A percentile compares a stretch with the other conserved stretches of the same genome.
Evolutionary conservation across 2,888 invertebrate genomes (phyloP).

Genomic region (Apoda limacodes): DNA sequence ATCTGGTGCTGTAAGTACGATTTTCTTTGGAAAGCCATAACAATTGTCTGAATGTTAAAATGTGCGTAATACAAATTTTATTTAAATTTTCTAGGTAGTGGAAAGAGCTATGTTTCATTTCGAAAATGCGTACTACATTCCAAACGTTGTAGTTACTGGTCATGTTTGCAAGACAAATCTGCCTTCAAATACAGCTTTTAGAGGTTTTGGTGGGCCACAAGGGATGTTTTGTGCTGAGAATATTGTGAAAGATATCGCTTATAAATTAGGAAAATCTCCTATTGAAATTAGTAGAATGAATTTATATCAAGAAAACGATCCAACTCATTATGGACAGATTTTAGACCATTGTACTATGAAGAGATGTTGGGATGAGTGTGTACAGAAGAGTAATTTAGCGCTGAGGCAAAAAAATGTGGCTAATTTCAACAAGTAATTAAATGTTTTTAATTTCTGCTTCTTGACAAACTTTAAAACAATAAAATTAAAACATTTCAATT

Average conservation of each 20-base stretch:
- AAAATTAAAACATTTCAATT: conserved; percentile 1
- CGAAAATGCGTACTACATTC: conserved; percentile 86
- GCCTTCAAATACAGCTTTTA: conserved; percentile 92
- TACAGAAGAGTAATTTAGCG: conserved; percentile 73
- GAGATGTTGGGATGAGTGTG: conserved; percentile 84
- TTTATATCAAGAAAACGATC: conserved; percentile 82
- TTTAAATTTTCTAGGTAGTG: conserved; percentile 70
- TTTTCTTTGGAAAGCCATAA: not conserved
- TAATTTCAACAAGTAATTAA: conserved; percentile 76
- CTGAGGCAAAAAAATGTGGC: conserved; percentile 70
- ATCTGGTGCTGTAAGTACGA: conserved; percentile 75
- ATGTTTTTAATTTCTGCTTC: not conserved
- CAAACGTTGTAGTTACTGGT: conserved; percentile 77
- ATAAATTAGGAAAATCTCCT: conserved; percentile 72
- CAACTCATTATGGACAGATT: conserved; percentile 82
- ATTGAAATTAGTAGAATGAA: conserved; percentile 78
- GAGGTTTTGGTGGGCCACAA: conserved; percentile 93
- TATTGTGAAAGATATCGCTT: conserved; percentile 82
- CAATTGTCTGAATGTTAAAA: conserved; percentile 1
- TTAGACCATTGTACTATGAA: conserved; percentile 79
- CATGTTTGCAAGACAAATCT: conserved; percentile 88
- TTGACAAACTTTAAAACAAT: conserved; percentile 1
- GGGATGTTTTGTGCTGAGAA: conserved; percentile 89
- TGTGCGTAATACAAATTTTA: not conserved
- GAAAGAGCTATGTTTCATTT: conserved; percentile 87